Conservation (phyloP, 2,113 vertebrate genomes). For the Nematolebias whitei region DNA sequence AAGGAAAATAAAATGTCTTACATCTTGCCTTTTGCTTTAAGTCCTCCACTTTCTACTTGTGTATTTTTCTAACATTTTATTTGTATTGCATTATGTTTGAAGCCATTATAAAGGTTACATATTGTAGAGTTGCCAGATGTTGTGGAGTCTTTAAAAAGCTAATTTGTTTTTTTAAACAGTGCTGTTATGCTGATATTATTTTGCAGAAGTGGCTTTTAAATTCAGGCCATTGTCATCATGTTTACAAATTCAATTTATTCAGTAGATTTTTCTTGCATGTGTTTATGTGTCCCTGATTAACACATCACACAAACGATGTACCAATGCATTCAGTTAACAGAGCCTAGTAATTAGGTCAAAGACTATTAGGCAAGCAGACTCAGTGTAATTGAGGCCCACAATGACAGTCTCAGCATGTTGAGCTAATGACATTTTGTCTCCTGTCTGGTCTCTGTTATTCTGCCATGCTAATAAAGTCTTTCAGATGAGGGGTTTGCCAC, state of each 20-base stretch:
- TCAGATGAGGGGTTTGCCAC: constrained; percentile 39
- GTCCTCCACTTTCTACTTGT: no score
- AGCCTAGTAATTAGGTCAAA: constrained; percentile 55
- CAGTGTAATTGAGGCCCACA: constrained; percentile 69
- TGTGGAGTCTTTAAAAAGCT: no score
- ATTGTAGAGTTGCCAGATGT: no score
- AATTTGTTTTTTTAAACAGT: no score
- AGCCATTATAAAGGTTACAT: no score
- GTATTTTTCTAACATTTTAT: no score
- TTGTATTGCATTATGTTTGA: no score
- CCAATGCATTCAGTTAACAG: constrained; percentile 43
- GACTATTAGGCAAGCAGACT: constrained; percentile 34
- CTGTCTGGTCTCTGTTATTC: constrained; percentile 46
- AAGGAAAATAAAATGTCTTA: no score
- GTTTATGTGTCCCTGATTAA: constrained; percentile 60
- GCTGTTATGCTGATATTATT: no score
- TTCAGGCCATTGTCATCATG: not conserved
- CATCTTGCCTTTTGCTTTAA: no score
- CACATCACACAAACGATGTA: constrained; percentile 72
- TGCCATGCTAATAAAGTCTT: constrained; percentile 64
- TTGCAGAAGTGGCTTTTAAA: no score
- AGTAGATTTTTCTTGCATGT: constrained; percentile 17
- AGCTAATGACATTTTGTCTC: constrained; percentile 65
- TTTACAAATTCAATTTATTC: constrained; percentile 23
- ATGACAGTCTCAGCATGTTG: constrained; percentile 66